Evolutionary conservation across 1,140 invertebrate species (phyloP).

Genomic region (Atta texana): DNA sequence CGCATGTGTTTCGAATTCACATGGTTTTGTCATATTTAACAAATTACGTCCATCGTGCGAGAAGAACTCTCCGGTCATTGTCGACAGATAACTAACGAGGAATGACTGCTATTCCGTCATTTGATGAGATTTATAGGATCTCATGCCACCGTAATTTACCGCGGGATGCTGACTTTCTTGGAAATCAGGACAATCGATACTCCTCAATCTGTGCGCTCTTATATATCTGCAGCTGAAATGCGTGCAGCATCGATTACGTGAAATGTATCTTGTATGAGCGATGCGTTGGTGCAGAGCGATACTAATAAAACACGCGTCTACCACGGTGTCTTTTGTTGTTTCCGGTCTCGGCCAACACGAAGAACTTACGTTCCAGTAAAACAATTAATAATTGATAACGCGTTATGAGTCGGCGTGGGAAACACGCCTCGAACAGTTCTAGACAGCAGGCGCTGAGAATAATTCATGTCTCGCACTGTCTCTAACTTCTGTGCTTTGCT

Average conservation of each 20-base stretch:
- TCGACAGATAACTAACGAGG: conserved; percentile 52
- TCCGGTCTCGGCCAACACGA: conserved; percentile 8
- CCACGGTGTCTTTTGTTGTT: background rate
- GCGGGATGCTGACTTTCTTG: conserved; percentile 59
- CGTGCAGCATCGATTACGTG: conserved; percentile 43
- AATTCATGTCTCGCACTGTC: conserved; percentile 77
- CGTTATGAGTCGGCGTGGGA: conserved; percentile 76
- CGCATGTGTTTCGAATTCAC: conserved; percentile 28
- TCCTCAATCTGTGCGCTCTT: conserved; percentile 11
- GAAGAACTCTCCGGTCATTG: background rate
- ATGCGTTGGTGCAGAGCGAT: background rate
- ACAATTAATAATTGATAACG: conserved; percentile 79
- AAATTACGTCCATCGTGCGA: conserved; percentile 31
- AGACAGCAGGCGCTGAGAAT: conserved; percentile 70
- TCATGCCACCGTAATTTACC: conserved; percentile 29
- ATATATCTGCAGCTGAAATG: conserved; percentile 29
- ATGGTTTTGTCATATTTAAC: conserved; percentile 30
- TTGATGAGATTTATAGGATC: conserved; percentile 65
- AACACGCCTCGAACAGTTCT: conserved; percentile 72
- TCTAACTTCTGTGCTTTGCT: conserved; percentile 39
- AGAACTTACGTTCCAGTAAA: conserved; percentile 62
- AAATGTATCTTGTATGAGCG: conserved; percentile 64
- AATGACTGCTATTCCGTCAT: conserved; percentile 66
- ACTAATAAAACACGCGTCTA: background rate
- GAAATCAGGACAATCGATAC: conserved; percentile 57